Evolutionary conservation across 2,797 vertebrate species (phyloP).

Genomic region (Scolopax rusticola): DNA sequence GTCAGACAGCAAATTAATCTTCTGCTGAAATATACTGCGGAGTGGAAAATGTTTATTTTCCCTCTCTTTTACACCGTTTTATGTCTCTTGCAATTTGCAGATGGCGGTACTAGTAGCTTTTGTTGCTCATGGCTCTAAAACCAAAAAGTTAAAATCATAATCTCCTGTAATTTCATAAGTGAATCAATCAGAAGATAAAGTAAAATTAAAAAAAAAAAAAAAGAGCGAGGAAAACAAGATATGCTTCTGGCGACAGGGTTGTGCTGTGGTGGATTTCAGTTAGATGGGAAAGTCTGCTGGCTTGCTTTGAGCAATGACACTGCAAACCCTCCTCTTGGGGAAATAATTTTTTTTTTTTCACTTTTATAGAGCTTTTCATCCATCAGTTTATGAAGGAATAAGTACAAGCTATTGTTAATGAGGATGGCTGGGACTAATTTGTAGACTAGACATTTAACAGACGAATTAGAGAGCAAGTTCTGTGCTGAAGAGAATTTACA

Average conservation of each 20-base stretch:
- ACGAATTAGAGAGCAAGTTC: constrained; percentile 44
- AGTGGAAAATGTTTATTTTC: background rate
- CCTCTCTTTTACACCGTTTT: constrained; percentile 8
- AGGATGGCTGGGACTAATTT: constrained; percentile 51
- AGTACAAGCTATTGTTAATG: constrained; percentile 54
- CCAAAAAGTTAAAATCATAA: constrained; percentile 53
- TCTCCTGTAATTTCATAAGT: constrained; percentile 51
- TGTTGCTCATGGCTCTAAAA: constrained; percentile 1
- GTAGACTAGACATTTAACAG: constrained; percentile 47
- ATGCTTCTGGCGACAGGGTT: background rate
- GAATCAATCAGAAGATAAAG: constrained; percentile 48
- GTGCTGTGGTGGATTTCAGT: constrained; percentile 25
- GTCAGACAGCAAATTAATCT: constrained; percentile 54
- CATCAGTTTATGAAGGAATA: constrained; percentile 55
- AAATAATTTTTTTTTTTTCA: background rate
- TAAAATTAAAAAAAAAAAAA: background rate
- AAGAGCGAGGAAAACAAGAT: background rate
- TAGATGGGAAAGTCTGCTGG: constrained; percentile 34
- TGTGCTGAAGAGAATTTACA: constrained; percentile 28
- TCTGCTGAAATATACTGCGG: constrained; percentile 5
- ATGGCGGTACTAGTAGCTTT: background rate
- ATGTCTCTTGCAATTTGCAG: constrained; percentile 45
- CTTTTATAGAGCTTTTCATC: constrained; percentile 53
- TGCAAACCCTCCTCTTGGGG: constrained; percentile 44
- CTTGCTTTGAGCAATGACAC: constrained; percentile 52